phyloP scores from a whole-genome alignment of 1,140 invertebrate genomes.

The Sweltsa coloradensis region DNA sequence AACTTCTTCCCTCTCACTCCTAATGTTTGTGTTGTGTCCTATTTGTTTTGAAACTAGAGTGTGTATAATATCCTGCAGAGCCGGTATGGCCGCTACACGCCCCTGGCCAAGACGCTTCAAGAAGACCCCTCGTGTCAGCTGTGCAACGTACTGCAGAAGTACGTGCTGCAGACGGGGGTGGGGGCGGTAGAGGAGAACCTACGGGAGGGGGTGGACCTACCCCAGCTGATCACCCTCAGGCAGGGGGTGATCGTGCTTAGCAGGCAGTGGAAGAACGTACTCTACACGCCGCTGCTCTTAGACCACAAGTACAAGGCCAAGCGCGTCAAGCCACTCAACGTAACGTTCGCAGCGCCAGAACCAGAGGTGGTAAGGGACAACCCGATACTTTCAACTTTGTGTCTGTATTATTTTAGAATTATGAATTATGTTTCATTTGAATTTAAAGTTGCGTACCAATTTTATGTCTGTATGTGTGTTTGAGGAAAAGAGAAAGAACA shows the following conservation, averaged over 20 bases:
- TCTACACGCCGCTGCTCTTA: conserved; percentile 83
- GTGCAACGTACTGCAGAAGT: conserved; percentile 76
- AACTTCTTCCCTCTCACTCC: no score
- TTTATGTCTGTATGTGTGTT: no score
- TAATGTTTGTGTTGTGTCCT: no score
- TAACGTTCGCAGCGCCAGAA: conserved; percentile 76
- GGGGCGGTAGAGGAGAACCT: conserved; percentile 71
- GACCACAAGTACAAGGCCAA: conserved; percentile 83
- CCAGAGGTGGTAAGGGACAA: conserved; percentile 64
- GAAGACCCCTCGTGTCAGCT: conserved; percentile 94
- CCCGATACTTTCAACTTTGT: no score
- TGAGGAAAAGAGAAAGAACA: no score
- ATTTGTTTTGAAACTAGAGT: no score
- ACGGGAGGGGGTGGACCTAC: conserved; percentile 62
- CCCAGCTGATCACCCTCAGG: conserved; percentile 76
- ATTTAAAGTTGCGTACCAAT: no score
- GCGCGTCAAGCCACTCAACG: conserved; percentile 64
- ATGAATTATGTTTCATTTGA: no score
- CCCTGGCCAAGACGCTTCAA: conserved; percentile 79
- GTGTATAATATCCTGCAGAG: conserved; percentile 57
- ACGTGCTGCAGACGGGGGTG: conserved; percentile 63
- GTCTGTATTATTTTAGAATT: no score
- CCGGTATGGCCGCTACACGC: conserved; percentile 79
- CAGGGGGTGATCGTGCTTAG: conserved; percentile 84
- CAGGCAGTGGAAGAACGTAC: conserved; percentile 91